A percentile compares a stretch with the other conserved stretches of the same genome.
Conservation (phyloP, 1,140 invertebrate genomes). For the Nylanderia fulva region DNA sequence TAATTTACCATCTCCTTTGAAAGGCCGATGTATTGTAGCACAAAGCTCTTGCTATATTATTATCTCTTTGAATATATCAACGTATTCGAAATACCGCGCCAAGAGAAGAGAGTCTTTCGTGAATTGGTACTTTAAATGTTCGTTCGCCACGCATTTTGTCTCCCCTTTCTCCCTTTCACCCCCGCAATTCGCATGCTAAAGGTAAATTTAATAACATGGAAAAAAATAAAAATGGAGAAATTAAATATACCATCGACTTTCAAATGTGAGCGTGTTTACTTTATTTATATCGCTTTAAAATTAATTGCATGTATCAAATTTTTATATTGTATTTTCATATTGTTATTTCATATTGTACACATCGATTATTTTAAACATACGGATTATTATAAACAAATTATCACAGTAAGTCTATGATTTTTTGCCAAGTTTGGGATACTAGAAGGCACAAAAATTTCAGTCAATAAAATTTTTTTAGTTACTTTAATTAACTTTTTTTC, state of each 20-base stretch:
- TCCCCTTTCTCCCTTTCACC: background rate
- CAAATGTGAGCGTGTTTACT: no score
- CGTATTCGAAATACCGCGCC: conserved; percentile 47
- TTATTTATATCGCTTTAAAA: background rate
- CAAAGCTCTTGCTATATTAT: conserved; percentile 58
- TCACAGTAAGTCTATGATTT: no score
- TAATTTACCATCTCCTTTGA: conserved; percentile 61
- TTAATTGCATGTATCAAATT: background rate
- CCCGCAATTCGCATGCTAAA: conserved; percentile 19
- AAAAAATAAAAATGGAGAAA: background rate
- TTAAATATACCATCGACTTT: background rate
- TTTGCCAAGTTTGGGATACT: no score
- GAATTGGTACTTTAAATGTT: conserved; percentile 51
- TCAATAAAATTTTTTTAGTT: no score
- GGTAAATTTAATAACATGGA: background rate
- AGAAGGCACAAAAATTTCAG: no score
- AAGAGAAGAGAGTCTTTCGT: conserved; percentile 34
- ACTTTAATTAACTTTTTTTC: no score
- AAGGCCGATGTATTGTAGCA: conserved; percentile 58
- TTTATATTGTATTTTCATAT: no score
- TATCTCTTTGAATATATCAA: conserved; percentile 61
- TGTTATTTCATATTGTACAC: no score
- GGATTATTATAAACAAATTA: no score
- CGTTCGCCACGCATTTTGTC: conserved; percentile 26
- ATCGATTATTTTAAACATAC: no score